Evolutionary conservation across 2,113 vertebrate species (phyloP), one percentile per base, ranked within the genome.

Genomic region (Tamias sibiricus): DNA sequence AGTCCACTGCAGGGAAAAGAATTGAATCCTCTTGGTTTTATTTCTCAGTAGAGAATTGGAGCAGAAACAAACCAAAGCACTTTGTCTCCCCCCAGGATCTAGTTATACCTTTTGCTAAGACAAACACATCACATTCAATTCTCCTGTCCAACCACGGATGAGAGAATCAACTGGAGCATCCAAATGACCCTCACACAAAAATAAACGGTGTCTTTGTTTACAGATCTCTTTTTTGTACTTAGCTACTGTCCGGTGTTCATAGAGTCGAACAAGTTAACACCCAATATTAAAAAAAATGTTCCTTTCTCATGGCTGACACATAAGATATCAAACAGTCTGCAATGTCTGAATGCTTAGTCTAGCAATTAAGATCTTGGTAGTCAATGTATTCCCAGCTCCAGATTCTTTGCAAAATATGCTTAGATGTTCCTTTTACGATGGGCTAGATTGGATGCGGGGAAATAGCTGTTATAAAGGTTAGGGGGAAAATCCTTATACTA

Each of bases 11-110:
- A 94, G 87, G 74, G 81, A 74, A 95, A 98, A 97, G 95, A 97
- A 97, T 57, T 97, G 95, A 86, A 98, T 98, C 95, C 97, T 97
- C 97, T 97, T 94, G 52, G 95, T 91, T 98, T 96, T 98, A 98
- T 98, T 94, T 96, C 95, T 98, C 92, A 96, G 88, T 66, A 57
- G 64, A 95, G 72, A 96, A 95, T 95, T 89, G 72, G 97, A 98
- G 97, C 97, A 49, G 57, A 97, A 90, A 90, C 95, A 95, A 97
- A 96, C 85, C 93, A 95, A 94, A 97, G 81, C 87, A 94, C 69
- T 96, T 92, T 93, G 91, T 96, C 97, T 98, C 95, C 95, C 54
- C 94, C 90, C 81, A 90, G 87, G 79, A 96, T 95, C 76, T 96
- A 28, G 52, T 97, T 96, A 81, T 88, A 85, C 47, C 57, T 97